Evolutionary conservation across 92 coral and sea anemone genomes (phyloP).

Genomic region (Micromussa lordhowensis): DNA sequence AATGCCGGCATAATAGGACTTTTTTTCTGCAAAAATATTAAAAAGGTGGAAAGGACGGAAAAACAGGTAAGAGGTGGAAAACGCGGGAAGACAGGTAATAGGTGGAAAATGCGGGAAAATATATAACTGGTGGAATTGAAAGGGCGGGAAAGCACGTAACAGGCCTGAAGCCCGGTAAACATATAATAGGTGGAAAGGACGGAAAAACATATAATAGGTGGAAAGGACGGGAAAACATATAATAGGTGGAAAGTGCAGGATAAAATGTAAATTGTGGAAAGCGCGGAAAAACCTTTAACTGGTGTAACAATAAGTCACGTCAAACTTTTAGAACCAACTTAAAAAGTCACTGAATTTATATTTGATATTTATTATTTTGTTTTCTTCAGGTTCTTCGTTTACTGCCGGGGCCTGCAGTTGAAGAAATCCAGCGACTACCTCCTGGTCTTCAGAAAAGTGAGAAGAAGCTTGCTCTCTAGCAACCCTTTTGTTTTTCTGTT

Average conservation of each 20-base stretch:
- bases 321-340: not conserved
- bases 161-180: too few species aligned
- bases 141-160: not conserved
- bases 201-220: not conserved
- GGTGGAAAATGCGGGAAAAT: not conserved
- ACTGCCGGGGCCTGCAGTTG: slow-evolving; percentile 94
- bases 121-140: not conserved
- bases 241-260: too few species aligned
- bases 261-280: not conserved
- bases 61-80: not conserved
- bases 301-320: not conserved
- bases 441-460: slow-evolving; percentile 95
- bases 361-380: not conserved
- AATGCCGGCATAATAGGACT: too few species aligned
- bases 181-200: too few species aligned
- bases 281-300: not conserved
- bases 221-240: not conserved
- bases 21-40: too few species aligned
- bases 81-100: not conserved
- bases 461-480: not conserved
- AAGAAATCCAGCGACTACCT: slow-evolving; percentile 92
- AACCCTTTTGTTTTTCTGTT: not conserved
- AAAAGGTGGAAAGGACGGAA: too few species aligned
- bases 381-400: slow-evolving; percentile 80
- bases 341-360: too few species aligned